Base-by-base conservation (phyloP, 1,140 invertebrate species). In the Drosophila erecta region DNA sequence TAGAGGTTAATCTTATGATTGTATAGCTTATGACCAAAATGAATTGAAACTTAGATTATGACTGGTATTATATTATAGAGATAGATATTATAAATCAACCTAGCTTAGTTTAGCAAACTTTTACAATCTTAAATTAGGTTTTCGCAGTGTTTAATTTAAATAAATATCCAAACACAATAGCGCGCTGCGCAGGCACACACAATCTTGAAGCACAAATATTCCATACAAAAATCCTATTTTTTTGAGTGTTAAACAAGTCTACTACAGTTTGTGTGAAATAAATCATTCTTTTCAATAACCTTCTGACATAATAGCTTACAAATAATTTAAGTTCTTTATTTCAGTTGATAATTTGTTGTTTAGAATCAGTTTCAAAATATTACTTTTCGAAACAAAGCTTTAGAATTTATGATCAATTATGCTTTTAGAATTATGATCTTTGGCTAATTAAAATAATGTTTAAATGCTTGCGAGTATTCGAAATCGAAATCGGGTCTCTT, bases 401-500 rank as follows among this genome's bases (percentile, higher is more conserved):
- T 33, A 10, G 47, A 49, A 35, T 35, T 15, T 35, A 24, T 56
- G 17, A 38, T 30, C 14, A 37, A 35, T 17, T 17, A 17, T 17
- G 17, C 0, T 17, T 17, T 17, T 15, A 49, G 20, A 49, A 35
- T 7, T 17, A 22, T 24, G 50, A 10, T 66, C 60, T 66, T 67
- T 66, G 60, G 64, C 15, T 47, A 20, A 10, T n/a, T 62, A 20
- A 41, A 30, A 40, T 44, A 17, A 47, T 44, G 14, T 54, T 22
- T 58, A 74, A 83, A 73, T 76, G 62, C 56, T 17, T 46, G 46
- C 40, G 75, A 71, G 66, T 86, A 86, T 87, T 87, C 65, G 81
- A 86, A 75, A 33, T 43, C 12, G 4, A 60, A 73, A 69, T 75
- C 49, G 50, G 12, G 30, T 69, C 5, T 49, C 66, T 61, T 65